Percentiles rank a stretch among this genome's conserved stretches.
These are phyloP conservation scores for Pituophis catenifer DNA, from an alignment of 2,113 vertebrate genomes.

Conservation along the genomic window DNA sequence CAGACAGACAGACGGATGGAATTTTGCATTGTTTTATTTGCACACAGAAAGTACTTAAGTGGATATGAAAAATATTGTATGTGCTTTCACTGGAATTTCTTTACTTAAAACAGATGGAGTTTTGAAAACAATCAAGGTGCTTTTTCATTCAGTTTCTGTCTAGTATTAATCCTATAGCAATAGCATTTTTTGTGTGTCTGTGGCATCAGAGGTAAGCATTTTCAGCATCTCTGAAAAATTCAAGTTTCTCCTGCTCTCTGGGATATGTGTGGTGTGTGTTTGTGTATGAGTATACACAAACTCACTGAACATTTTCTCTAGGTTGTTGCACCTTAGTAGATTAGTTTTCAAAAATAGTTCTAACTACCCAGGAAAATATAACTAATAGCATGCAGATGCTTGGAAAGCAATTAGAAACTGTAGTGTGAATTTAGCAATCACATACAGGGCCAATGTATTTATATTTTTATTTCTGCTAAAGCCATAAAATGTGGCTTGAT, in stretches of 20 bases:
- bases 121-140: neutral
- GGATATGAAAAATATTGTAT: neutral
- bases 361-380: neutral
- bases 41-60: neutral
- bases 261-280: neutral
- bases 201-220: neutral
- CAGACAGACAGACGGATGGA: neutral
- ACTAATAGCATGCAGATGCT: neutral
- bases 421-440: neutral
- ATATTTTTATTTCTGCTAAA: neutral
- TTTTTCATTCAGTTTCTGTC: neutral
- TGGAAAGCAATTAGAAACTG: neutral
- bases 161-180: neutral
- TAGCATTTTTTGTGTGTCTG: neutral
- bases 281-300: neutral
- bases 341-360: neutral
- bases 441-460: neutral
- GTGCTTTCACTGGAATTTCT: neutral
- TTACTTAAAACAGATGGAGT: neutral
- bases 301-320: neutral
- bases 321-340: neutral
- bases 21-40: neutral
- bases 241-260: neutral
- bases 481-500: neutral
- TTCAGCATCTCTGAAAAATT: neutral